These are phyloP conservation scores for Pluvianellus socialis DNA, from an alignment of 2,113 vertebrate species.

Conservation along the genomic window DNA sequence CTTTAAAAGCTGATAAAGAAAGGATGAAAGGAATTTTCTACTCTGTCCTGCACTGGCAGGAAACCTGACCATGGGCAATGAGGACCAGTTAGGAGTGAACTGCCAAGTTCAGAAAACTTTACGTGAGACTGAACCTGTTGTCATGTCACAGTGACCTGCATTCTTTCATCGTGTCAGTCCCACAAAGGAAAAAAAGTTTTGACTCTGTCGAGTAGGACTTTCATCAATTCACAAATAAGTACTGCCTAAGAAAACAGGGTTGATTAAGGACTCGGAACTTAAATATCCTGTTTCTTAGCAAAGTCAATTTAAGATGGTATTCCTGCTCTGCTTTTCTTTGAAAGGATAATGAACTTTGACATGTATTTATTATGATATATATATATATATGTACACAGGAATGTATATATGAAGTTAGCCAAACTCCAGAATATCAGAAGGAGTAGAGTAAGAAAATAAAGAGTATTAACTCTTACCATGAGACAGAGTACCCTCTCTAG, in stretches of 20 bases:
- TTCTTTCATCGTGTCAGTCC: background rate
- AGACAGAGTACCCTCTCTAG: background rate
- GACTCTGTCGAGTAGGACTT: background rate
- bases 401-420: background rate
- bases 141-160: background rate
- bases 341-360: background rate
- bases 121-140: accelerated
- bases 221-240: background rate
- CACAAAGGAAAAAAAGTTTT: background rate
- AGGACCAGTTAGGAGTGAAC: background rate
- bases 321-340: background rate
- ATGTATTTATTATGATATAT: background rate
- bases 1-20: background rate
- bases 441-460: background rate
- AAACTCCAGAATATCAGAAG: background rate
- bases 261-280: background rate
- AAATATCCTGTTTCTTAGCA: background rate
- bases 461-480: background rate
- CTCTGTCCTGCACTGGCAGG: background rate
- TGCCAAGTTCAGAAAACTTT: background rate
- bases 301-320: background rate
- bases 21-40: background rate
- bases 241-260: background rate
- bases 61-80: background rate
- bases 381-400: background rate